Evolutionary conservation across 2,888 invertebrate genomes (phyloP), one percentile per base, ranked within the genome.

Genomic region (Linyphia triangularis): DNA sequence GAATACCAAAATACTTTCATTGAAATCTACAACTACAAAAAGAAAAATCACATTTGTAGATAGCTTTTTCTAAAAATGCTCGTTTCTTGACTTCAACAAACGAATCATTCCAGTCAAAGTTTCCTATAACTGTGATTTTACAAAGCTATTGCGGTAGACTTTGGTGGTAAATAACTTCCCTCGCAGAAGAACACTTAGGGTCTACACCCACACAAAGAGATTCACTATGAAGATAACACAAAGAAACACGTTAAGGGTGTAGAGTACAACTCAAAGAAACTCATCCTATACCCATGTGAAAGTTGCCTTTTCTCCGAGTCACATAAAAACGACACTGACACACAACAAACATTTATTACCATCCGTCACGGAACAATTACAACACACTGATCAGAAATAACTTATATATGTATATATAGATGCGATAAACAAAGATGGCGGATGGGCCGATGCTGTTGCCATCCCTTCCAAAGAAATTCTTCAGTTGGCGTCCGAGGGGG

Each of bases 401-500:
- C 22, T 22, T 33, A 63, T 9, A 69, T 37, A 16, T 37, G 37
- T 69, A n/a, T 33, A 22, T 13, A 24, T 28, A 72, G 72, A 51
- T 10, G 9, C 22, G 24, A 51, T 16, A 57, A 51, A 33, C 30
- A 22, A 65, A 6, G 26, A 24, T 24, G 43, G 61, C 16, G 16
- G n/a, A 13, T 0, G 63, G 13, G 51, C 16, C 5, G 33, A 37
- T 33, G 75, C 78, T 78, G 83, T 83, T 83, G 67, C 77, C 33
- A 33, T 9, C 4, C 33, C 33, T 4, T 33, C 33, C 33, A 9
- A 5, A 51, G 51, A 13, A 51, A 51, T 40, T 51, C 51, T n/a
- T 51, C 51, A 59, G 69, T 84, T 24, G n/a, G 79, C 72, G 7
- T 83, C 88, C 2, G 51, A 81, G 3, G 86, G 86, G 16, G 67